These are phyloP conservation scores for Xylocampa areola DNA, from an alignment of 2,888 invertebrate genomes.

Conservation along the genomic window DNA sequence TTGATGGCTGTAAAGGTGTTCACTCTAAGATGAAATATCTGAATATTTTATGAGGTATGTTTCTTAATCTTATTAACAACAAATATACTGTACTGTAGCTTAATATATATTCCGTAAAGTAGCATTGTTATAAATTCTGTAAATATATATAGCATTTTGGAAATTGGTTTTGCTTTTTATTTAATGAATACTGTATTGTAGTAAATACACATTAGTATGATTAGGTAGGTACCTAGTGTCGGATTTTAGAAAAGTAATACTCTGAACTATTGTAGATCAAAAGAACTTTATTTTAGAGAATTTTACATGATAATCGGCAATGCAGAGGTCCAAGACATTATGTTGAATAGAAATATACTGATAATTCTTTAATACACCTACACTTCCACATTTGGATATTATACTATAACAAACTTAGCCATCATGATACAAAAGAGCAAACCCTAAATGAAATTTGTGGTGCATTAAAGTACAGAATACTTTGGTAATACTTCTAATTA, in stretches of 20 bases:
- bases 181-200: constrained; percentile 7
- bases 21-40: constrained; percentile 80
- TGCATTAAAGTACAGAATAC: constrained; percentile 78
- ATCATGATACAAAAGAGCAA: constrained; percentile 78
- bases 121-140: constrained; percentile 12
- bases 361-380: constrained; percentile 85
- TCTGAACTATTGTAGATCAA: constrained; percentile 80
- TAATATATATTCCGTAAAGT: constrained; percentile 7
- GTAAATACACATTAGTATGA: constrained; percentile 15
- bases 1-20: constrained; percentile 86
- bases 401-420: constrained; percentile 84
- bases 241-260: constrained; percentile 24
- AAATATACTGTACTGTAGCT: constrained; percentile 26
- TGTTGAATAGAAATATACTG: constrained; percentile 87
- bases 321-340: constrained; percentile 88
- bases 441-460: constrained; percentile 76
- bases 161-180: constrained; percentile 32
- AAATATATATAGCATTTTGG: constrained; percentile 17
- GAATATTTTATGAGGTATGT: constrained; percentile 66
- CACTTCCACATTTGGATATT: constrained; percentile 83
- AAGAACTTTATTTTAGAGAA: constrained; percentile 90
- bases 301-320: constrained; percentile 89
- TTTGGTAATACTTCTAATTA: constrained; percentile 68
- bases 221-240: neutral
- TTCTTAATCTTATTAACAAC: constrained; percentile 22